These are phyloP conservation scores for Edolisoma coerulescens DNA, from an alignment of 2,113 vertebrate genomes.

Conservation along the genomic window DNA sequence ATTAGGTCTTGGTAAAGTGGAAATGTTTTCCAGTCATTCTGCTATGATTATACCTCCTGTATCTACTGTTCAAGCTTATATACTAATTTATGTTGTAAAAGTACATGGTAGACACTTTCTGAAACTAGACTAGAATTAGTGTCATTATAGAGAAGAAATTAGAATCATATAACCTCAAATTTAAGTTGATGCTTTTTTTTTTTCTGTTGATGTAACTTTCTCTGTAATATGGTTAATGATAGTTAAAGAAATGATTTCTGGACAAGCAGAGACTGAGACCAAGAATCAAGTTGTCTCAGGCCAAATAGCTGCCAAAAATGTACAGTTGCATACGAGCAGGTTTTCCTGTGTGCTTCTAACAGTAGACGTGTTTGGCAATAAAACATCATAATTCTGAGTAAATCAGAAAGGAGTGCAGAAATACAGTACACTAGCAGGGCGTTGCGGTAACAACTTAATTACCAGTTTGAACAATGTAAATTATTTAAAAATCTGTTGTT, in stretches of 20 bases:
- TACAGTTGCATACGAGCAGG: fast-evolving
- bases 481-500: background rate
- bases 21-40: background rate
- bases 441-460: background rate
- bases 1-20: background rate
- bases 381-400: background rate
- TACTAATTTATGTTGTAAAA: background rate
- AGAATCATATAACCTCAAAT: background rate
- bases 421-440: background rate
- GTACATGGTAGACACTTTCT: background rate
- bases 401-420: background rate
- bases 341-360: background rate
- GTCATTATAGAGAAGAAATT: background rate
- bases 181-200: background rate
- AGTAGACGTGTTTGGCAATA: background rate
- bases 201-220: background rate
- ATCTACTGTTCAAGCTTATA: background rate
- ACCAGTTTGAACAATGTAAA: background rate
- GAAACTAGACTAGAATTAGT: background rate
- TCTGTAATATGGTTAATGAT: background rate
- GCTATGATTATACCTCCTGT: background rate
- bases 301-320: background rate
- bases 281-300: background rate
- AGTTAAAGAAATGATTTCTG: background rate
- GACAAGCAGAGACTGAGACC: background rate